Percentiles rank a stretch among this genome's conserved stretches.
phyloP scores from a whole-genome alignment of 92 coral and sea anemone genomes.

The Epizoanthus ramosus region DNA sequence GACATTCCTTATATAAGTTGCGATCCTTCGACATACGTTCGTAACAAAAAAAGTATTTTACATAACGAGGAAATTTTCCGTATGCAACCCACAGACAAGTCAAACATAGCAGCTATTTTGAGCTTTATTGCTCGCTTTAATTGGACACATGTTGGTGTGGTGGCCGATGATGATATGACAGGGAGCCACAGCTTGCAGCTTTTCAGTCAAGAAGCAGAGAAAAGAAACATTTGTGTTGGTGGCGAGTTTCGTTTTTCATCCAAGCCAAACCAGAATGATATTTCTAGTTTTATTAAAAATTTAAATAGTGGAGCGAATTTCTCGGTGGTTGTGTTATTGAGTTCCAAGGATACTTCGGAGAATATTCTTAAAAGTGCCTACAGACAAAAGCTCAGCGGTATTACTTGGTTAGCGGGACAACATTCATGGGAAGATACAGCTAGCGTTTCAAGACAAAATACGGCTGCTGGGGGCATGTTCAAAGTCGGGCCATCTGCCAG shows the following conservation, averaged over 20 bases:
- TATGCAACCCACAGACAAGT: conserved; percentile 63
- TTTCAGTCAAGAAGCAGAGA: conserved; percentile 56
- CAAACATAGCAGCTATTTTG: conserved; percentile 71
- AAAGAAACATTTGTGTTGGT: conserved; percentile 64
- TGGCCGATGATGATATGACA: conserved; percentile 54
- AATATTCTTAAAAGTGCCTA: conserved; percentile 71
- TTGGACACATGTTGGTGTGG: conserved; percentile 83
- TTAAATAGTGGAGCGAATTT: conserved; percentile 66
- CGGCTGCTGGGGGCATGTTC: conserved; percentile 86
- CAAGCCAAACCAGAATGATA: conserved; percentile 50
- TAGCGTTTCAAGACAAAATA: conserved; percentile 55
- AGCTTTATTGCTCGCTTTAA: conserved; percentile 69
- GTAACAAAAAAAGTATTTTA: conserved; percentile 19
- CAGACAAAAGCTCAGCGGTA: conserved; percentile 64
- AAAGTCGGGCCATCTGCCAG: conserved; percentile 63
- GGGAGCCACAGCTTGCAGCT: conserved; percentile 46
- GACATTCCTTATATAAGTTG: conserved; percentile 75
- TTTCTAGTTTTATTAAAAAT: conserved; percentile 51
- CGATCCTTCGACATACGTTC: conserved; percentile 60
- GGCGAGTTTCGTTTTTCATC: conserved; percentile 52
- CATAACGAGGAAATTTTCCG: conserved; percentile 57
- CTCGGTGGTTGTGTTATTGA: conserved; percentile 73
- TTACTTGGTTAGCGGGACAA: conserved; percentile 78
- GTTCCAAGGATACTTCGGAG: conserved; percentile 60
- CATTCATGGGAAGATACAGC: conserved; percentile 74